These are phyloP conservation scores for Apotomis capreana DNA, from an alignment of 2,888 invertebrate species.

Conservation along the genomic window DNA sequence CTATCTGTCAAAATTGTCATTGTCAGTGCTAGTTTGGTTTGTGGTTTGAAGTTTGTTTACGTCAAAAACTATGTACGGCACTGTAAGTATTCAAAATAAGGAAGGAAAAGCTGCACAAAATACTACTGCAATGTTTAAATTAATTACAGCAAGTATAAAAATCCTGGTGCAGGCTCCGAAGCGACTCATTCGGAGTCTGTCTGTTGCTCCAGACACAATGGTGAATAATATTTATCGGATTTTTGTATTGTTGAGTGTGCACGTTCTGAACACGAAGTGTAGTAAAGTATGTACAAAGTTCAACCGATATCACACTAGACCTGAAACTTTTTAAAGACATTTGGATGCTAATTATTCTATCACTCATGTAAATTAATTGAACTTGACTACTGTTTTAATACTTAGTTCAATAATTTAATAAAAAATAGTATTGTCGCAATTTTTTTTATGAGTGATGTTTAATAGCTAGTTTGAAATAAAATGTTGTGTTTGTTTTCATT, in stretches of 20 bases:
- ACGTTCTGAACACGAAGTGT: neutral
- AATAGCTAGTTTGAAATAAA: too few species aligned
- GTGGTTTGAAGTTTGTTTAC: too few species aligned
- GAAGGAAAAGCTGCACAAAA: neutral
- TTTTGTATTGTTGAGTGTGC: slow-evolving; percentile 20
- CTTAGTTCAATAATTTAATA: too few species aligned
- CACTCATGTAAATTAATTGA: slow-evolving; percentile 14
- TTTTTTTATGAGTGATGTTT: too few species aligned
- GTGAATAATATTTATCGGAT: slow-evolving; percentile 23
- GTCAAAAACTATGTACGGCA: too few species aligned
- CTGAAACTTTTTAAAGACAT: neutral
- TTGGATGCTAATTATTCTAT: neutral
- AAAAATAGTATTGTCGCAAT: too few species aligned
- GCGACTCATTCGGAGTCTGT: slow-evolving; percentile 24
- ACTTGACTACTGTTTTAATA: too few species aligned
- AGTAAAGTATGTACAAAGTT: slow-evolving; percentile 35
- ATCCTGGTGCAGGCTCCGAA: slow-evolving; percentile 26
- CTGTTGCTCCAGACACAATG: slow-evolving; percentile 29
- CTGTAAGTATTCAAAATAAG: slow-evolving; percentile 7
- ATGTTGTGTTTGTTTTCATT: too few species aligned
- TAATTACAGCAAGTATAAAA: slow-evolving; percentile 13
- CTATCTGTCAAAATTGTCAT: too few species aligned
- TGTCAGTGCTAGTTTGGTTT: too few species aligned
- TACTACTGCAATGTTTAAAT: slow-evolving; percentile 23
- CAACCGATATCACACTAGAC: neutral